These are phyloP conservation scores for Drosophila ananassae DNA, from an alignment of 1,140 invertebrate genomes.

Conservation along the genomic window DNA sequence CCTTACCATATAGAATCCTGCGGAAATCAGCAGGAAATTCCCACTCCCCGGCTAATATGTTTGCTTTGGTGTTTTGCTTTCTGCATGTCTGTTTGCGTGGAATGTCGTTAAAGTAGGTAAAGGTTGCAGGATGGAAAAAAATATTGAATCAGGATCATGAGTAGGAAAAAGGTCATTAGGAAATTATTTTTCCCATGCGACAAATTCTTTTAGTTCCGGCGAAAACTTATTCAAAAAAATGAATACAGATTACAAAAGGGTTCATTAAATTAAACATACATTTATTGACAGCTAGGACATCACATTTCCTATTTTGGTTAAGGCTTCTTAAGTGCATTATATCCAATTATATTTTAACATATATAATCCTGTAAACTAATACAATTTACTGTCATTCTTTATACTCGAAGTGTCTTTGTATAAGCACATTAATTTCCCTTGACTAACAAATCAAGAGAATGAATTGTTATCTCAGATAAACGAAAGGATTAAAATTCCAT, in stretches of 20 bases:
- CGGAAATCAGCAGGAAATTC: conserved; percentile 42
- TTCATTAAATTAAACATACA: too few species aligned
- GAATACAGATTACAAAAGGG: background rate
- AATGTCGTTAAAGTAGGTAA: conserved; percentile 30
- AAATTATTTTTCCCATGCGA: background rate
- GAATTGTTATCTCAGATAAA: background rate
- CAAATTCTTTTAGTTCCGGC: background rate
- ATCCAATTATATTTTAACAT: background rate
- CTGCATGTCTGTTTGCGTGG: conserved; percentile 1
- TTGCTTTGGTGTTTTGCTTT: conserved; percentile 25
- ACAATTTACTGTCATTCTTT: background rate
- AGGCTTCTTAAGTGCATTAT: background rate
- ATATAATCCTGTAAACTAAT: background rate
- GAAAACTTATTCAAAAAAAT: background rate
- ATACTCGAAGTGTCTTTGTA: background rate
- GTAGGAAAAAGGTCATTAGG: background rate
- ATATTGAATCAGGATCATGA: conserved; percentile 16
- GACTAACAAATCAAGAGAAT: background rate
- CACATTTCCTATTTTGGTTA: background rate
- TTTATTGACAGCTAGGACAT: too few species aligned
- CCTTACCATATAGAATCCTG: conserved; percentile 16
- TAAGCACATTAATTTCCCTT: conserved; percentile 6
- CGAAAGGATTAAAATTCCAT: conserved; percentile 2
- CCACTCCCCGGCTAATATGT: conserved; percentile 36
- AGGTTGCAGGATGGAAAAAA: conserved; percentile 24